A percentile compares a stretch with the other conserved stretches of the same genome.
Conservation (phyloP, 2,797 vertebrate species). For the Trachops cirrhosus region DNA sequence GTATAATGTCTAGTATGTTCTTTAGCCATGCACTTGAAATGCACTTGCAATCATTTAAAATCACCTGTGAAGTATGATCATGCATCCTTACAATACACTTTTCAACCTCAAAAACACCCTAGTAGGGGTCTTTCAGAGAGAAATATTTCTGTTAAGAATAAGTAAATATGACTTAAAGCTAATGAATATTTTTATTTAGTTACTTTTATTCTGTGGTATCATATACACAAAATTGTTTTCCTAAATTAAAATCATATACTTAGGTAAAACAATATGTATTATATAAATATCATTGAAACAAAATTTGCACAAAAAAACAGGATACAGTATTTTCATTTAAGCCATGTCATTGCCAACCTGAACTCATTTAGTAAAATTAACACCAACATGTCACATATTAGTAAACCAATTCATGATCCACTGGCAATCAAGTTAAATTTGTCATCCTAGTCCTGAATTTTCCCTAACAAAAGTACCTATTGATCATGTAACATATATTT, state of each 20-base stretch:
- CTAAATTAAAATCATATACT: background rate
- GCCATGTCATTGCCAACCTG: background rate
- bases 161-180: constrained; percentile 16
- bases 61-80: constrained; percentile 47
- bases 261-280: background rate
- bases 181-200: constrained; percentile 35
- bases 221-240: constrained; percentile 15
- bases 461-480: background rate
- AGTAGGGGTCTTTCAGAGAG: constrained; percentile 59
- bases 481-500: background rate
- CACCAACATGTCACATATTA: background rate
- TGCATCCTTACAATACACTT: constrained; percentile 39
- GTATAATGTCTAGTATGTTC: background rate
- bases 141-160: constrained; percentile 40
- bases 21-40: constrained; percentile 71
- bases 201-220: background rate
- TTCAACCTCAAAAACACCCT: background rate
- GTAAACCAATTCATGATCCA: background rate
- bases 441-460: constrained; percentile 32
- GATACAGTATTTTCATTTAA: background rate
- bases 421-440: constrained; percentile 26
- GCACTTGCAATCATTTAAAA: constrained; percentile 16
- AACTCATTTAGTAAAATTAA: constrained; percentile 50
- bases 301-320: background rate
- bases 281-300: background rate